Conservation (phyloP, 2,888 invertebrate genomes). For the Sylvicola cinctus region DNA sequence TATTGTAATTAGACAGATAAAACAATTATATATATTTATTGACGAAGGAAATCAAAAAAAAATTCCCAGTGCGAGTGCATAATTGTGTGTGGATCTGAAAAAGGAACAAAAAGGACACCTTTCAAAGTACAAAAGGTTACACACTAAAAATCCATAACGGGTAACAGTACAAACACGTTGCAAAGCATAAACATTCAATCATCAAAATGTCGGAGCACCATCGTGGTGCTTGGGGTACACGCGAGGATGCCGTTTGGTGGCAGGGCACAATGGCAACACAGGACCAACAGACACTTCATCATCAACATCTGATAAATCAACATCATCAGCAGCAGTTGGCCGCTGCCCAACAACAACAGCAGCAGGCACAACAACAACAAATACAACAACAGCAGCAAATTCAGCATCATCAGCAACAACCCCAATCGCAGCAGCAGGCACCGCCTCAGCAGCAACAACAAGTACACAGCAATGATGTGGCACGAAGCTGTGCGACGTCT, state of each 20-base stretch:
- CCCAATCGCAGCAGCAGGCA: slow-evolving; percentile 27
- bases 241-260: slow-evolving; percentile 38
- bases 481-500: slow-evolving; percentile 34
- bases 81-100: slow-evolving; percentile 5
- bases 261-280: slow-evolving; percentile 34
- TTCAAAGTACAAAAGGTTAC: slow-evolving; percentile 11
- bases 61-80: neutral
- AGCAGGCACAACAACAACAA: slow-evolving; percentile 21
- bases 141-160: too few relatives aligned
- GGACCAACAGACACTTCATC: slow-evolving; percentile 27
- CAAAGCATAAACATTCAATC: slow-evolving; percentile 9
- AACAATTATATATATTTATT: too few relatives aligned
- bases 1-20: too few relatives aligned
- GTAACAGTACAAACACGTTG: slow-evolving; percentile 14
- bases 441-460: slow-evolving; percentile 25
- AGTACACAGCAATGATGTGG: slow-evolving; percentile 29
- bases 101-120: neutral
- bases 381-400: slow-evolving; percentile 28
- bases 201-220: slow-evolving; percentile 39
- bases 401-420: slow-evolving; percentile 27
- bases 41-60: too few relatives aligned
- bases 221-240: slow-evolving; percentile 40
- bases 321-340: slow-evolving; percentile 31
- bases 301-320: slow-evolving; percentile 30
- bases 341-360: slow-evolving; percentile 19